phyloP scores from a whole-genome alignment of 2,888 invertebrate species.

The Crematogaster levior region DNA sequence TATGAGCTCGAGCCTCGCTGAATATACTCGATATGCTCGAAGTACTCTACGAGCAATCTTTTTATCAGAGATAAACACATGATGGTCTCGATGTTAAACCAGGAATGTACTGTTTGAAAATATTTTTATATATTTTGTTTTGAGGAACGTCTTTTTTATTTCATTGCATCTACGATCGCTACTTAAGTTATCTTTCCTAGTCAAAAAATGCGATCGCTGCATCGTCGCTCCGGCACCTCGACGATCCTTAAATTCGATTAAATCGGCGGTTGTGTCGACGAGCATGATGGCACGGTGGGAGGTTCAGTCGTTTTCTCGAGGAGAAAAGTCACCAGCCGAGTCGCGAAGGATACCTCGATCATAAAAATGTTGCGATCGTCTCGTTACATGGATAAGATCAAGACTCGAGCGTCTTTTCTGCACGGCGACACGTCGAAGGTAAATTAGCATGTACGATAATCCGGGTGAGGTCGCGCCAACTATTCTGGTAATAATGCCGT shows the following conservation, averaged over 20 bases:
- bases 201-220: conserved; percentile 24
- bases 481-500: conserved; percentile 49
- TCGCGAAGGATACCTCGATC: conserved; percentile 37
- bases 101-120: not conserved
- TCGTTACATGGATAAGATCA: conserved; percentile 51
- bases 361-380: conserved; percentile 36
- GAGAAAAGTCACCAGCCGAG: conserved; percentile 35
- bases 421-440: conserved; percentile 41
- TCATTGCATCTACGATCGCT: not conserved
- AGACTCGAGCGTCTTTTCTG: conserved; percentile 29
- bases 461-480: conserved; percentile 58
- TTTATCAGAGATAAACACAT: not conserved
- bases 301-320: conserved; percentile 50
- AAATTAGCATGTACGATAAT: conserved; percentile 62
- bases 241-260: conserved; percentile 39
- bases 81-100: conserved; percentile 4
- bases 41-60: conserved; percentile 1
- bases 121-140: not conserved
- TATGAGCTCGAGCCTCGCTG: conserved; percentile 12
- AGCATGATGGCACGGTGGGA: conserved; percentile 58
- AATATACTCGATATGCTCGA: not conserved
- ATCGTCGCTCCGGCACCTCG: not conserved
- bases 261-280: conserved; percentile 8
- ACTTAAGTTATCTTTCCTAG: conserved; percentile 21
- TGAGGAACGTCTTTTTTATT: not conserved